Percentiles rank a stretch among this genome's conserved stretches.
Conservation (phyloP, 2,113 vertebrate species). For the Serinus canaria region DNA sequence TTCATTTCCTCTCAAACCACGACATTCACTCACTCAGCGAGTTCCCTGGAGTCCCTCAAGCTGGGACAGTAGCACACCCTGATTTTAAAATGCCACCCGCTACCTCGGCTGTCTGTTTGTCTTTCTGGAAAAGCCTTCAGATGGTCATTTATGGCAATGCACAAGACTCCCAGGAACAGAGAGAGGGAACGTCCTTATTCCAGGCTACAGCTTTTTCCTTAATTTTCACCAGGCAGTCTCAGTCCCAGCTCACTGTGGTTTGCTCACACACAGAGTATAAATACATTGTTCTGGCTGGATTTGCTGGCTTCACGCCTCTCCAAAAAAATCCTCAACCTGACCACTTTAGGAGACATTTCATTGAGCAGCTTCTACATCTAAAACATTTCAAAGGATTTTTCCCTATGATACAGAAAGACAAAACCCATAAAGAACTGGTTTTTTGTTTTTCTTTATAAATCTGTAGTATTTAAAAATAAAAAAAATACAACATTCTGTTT, state of each 20-base stretch:
- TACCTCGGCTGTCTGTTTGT: not conserved
- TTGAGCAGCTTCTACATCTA: not conserved
- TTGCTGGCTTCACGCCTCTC: not conserved
- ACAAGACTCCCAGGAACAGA: not conserved
- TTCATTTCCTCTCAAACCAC: too few relatives aligned
- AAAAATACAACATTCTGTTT: not conserved
- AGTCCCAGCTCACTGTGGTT: not conserved
- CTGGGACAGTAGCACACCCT: not conserved
- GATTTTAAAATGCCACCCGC: not conserved
- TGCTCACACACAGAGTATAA: not conserved
- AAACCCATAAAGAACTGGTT: not conserved
- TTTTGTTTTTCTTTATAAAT: not conserved
- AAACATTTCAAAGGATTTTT: not conserved
- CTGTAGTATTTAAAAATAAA: not conserved
- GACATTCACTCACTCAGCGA: rapidly evolving
- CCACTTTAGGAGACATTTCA: not conserved
- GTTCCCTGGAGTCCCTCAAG: not conserved
- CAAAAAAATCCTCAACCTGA: not conserved
- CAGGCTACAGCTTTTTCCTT: not conserved
- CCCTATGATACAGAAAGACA: not conserved
- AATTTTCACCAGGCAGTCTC: not conserved
- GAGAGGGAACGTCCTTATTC: not conserved
- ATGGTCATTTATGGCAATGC: not conserved
- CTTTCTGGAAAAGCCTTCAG: not conserved
- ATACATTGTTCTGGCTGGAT: not conserved